Conservation (phyloP, 1,140 invertebrate species). For the Cyrtorhinus lividipennis region DNA sequence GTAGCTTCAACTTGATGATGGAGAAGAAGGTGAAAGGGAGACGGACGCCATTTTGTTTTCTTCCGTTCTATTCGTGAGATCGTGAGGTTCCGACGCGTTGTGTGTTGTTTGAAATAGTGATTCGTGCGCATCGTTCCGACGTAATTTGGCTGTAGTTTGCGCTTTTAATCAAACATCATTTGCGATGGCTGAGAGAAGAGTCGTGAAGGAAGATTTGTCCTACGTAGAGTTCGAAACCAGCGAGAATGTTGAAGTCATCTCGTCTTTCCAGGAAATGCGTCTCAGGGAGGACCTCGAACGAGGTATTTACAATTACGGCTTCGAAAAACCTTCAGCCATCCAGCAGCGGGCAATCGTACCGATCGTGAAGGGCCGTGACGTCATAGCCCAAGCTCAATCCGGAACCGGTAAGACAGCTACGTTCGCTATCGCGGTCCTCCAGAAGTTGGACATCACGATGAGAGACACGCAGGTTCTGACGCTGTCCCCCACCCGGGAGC, state of each 20-base stretch:
- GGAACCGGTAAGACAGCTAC: constrained; percentile 99
- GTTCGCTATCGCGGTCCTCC: constrained; percentile 92
- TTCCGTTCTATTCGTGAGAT: too few relatives aligned
- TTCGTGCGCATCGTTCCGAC: too few relatives aligned
- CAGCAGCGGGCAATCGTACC: constrained; percentile 95
- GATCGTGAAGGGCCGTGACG: constrained; percentile 92
- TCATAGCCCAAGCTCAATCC: constrained; percentile 97
- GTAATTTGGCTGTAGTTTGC: too few relatives aligned
- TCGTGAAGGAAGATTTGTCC: constrained; percentile 59
- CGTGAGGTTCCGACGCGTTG: too few relatives aligned
- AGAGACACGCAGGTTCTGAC: constrained; percentile 93
- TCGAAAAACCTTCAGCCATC: constrained; percentile 99
- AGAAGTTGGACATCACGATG: constrained; percentile 84
- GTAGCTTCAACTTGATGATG: too few relatives aligned
- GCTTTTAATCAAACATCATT: too few relatives aligned
- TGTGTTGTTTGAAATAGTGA: too few relatives aligned
- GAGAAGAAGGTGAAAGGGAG: too few relatives aligned
- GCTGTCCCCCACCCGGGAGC: constrained; percentile 90
- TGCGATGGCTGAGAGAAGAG: too few relatives aligned
- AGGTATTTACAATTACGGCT: constrained; percentile 97
- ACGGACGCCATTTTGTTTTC: too few relatives aligned
- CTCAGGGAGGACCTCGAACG: constrained; percentile 84
- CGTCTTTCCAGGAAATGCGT: constrained; percentile 92
- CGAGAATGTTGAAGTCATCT: constrained; percentile 97
- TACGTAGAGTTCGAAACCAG: constrained; percentile 99